These are phyloP conservation scores for Luperina testacea DNA, from an alignment of 2,888 invertebrate genomes.

Conservation along the genomic window DNA sequence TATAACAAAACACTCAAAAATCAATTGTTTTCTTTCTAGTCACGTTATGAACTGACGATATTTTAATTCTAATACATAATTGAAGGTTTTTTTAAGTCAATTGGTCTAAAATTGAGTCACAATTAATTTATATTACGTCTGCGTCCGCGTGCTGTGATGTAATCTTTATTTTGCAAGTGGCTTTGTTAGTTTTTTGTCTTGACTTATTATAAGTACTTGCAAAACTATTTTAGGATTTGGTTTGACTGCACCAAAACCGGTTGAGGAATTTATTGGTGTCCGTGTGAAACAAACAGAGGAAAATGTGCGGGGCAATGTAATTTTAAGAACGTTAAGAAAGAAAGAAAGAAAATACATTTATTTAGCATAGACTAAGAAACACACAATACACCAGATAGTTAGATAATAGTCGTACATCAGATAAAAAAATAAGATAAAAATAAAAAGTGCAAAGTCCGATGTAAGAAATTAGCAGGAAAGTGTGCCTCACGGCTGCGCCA, in stretches of 20 bases:
- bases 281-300: slow-evolving; percentile 22
- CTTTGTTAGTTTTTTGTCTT: slow-evolving; percentile 12
- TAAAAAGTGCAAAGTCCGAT: no score
- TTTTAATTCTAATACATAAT: not conserved
- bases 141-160: slow-evolving; percentile 29
- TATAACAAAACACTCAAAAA: not conserved
- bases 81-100: not conserved
- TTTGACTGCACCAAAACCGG: slow-evolving; percentile 19
- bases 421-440: no score
- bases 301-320: not conserved
- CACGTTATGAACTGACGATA: not conserved
- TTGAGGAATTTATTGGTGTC: slow-evolving; percentile 17
- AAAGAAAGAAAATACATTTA: no score
- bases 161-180: slow-evolving; percentile 34
- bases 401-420: no score
- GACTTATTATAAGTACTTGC: slow-evolving; percentile 9
- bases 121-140: slow-evolving; percentile 26
- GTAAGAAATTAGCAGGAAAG: no score
- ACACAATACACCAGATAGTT: no score
- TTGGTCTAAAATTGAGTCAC: slow-evolving; percentile 17
- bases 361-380: no score
- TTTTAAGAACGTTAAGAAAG: no score
- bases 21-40: not conserved
- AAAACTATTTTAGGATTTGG: slow-evolving; percentile 28
- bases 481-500: no score